Conservation (phyloP, 2,113 vertebrate genomes). For the Octodon degus region DNA sequence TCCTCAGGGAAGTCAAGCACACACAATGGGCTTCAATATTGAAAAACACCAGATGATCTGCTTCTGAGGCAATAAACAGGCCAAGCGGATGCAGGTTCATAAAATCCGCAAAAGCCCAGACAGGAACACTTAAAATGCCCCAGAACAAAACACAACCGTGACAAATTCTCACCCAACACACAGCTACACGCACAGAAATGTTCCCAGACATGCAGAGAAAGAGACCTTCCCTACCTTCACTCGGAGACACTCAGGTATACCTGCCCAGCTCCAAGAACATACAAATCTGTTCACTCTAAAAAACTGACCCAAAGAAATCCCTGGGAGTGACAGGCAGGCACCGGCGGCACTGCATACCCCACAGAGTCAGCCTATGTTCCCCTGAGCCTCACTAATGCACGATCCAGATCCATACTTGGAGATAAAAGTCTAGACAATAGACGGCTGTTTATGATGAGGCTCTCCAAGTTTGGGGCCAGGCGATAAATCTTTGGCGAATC, state of each 20-base stretch:
- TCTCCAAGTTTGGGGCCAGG: constrained; percentile 77
- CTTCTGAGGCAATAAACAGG: constrained; percentile 68
- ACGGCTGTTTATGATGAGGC: constrained; percentile 77
- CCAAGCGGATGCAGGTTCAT: constrained; percentile 78
- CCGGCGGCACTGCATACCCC: background rate
- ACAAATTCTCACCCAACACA: constrained; percentile 76
- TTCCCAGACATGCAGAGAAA: constrained; percentile 54
- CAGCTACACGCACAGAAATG: constrained; percentile 64
- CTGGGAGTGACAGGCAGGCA: background rate
- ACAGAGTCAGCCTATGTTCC: constrained; percentile 51
- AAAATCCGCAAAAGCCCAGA: constrained; percentile 77
- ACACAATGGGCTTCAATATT: constrained; percentile 65
- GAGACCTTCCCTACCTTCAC: constrained; percentile 6
- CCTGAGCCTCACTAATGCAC: constrained; percentile 75
- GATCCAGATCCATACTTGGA: constrained; percentile 80
- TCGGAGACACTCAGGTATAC: constrained; percentile 25
- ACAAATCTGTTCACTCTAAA: background rate
- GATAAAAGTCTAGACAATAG: constrained; percentile 83
- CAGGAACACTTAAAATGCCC: constrained; percentile 79
- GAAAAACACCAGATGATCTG: constrained; percentile 78
- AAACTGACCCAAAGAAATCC: constrained; percentile 34
- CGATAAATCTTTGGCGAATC: constrained; percentile 81
- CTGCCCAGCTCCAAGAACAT: constrained; percentile 32
- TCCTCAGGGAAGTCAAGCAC: constrained; percentile 41
- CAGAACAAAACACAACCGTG: constrained; percentile 77